Evolutionary conservation across 53 echinoderm and acorn worm species (phyloP).

Genomic region (Holothuria leucospilota): DNA sequence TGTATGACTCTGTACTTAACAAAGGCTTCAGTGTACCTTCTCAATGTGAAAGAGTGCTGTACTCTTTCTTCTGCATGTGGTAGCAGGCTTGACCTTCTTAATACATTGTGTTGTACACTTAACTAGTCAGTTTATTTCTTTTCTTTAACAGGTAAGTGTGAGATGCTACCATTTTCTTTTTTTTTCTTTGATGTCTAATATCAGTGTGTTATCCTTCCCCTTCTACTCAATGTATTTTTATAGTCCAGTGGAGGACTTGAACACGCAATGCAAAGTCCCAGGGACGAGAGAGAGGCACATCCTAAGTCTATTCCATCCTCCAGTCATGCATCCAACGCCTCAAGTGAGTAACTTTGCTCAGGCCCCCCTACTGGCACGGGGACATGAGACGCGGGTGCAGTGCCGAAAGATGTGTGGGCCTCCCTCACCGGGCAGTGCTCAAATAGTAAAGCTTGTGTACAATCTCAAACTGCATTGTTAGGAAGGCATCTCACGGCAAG

Average conservation of each 20-base stretch:
- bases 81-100: not conserved
- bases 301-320: conserved; percentile 75
- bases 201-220: conserved; percentile 69
- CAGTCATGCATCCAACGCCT: conserved; percentile 86
- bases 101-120: too few relatives aligned
- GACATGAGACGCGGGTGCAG: conserved; percentile 18
- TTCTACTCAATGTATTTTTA: conserved; percentile 71
- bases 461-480: conserved; percentile 25
- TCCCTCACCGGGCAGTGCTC: conserved; percentile 14
- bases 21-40: too few relatives aligned
- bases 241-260: conserved; percentile 90
- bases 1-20: too few relatives aligned
- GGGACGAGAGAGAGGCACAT: conserved; percentile 67
- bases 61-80: not conserved
- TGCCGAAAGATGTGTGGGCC: conserved; percentile 36
- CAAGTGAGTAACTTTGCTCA: conserved; percentile 91
- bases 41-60: not conserved
- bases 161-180: not conserved
- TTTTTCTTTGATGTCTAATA: conserved; percentile 58
- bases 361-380: conserved; percentile 10
- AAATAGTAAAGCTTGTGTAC: too few relatives aligned
- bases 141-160: not conserved
- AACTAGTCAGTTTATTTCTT: too few relatives aligned
- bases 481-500: conserved; percentile 77
- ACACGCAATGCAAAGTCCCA: conserved; percentile 82